Percentiles rank a stretch among this genome's conserved stretches.
Conservation (phyloP, 2,888 invertebrate species). For the Lasioglossum pauxillum region DNA sequence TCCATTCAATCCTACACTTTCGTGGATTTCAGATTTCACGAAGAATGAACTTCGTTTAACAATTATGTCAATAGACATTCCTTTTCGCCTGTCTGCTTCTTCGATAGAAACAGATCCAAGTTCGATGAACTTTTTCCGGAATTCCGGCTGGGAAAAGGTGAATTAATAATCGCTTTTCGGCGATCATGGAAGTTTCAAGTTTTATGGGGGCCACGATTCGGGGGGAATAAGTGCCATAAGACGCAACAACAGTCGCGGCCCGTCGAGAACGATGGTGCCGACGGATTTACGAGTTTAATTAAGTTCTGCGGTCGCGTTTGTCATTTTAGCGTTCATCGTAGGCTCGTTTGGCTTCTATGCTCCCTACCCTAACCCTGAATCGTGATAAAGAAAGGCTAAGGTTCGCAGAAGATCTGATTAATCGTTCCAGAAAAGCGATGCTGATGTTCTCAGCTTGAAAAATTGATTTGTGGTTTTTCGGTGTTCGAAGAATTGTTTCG, state of each 20-base stretch:
- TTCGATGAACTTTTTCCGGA: not conserved
- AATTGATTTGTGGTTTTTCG: not conserved
- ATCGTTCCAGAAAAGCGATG: not conserved
- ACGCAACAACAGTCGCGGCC: conserved; percentile 70
- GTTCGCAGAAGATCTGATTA: not conserved
- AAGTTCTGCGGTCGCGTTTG: conserved; percentile 82
- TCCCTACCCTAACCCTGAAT: conserved; percentile 30
- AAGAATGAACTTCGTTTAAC: too few relatives aligned
- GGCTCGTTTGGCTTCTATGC: conserved; percentile 74
- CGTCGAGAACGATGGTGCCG: conserved; percentile 70
- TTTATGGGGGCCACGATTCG: conserved; percentile 24
- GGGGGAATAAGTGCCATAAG: conserved; percentile 64
- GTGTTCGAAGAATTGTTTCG: not conserved
- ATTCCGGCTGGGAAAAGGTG: not conserved
- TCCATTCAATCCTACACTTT: not conserved
- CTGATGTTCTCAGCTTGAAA: not conserved
- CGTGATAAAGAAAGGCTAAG: conserved; percentile 4
- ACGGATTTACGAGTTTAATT: conserved; percentile 83
- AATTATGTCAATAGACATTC: too few relatives aligned
- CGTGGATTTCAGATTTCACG: not conserved
- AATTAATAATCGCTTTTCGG: not conserved
- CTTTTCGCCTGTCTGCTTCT: too few relatives aligned
- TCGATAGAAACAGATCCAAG: too few relatives aligned
- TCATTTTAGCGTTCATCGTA: conserved; percentile 80
- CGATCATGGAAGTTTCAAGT: not conserved